Conservation (phyloP, 2,113 vertebrate species). For the Python bivittatus region DNA sequence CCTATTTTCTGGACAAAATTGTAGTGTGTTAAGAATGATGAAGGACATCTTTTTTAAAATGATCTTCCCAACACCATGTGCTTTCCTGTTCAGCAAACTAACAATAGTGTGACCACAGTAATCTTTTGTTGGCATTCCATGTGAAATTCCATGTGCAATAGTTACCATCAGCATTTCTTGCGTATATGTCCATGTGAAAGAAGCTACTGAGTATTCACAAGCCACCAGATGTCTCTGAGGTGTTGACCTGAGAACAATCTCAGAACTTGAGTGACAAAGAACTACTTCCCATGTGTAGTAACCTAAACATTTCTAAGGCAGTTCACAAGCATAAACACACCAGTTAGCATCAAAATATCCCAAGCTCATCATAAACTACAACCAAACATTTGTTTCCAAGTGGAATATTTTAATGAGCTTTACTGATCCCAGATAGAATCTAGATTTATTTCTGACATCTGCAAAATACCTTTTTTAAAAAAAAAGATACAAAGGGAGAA, state of each 20-base stretch:
- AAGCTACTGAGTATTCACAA: neutral
- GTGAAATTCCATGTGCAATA: neutral
- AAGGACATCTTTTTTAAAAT: neutral
- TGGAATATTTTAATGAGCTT: neutral
- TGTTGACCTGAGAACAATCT: neutral
- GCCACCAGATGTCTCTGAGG: neutral
- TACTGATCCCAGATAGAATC: neutral
- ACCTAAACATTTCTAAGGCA: neutral
- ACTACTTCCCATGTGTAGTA: no score
- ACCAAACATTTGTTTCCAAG: neutral
- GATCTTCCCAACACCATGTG: neutral
- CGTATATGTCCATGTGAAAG: neutral
- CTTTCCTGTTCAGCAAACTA: neutral
- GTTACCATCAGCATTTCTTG: neutral
- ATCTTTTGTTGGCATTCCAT: neutral
- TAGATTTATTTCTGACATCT: neutral
- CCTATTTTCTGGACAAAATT: neutral
- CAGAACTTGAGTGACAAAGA: neutral
- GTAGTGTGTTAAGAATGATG: neutral
- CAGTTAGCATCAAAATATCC: neutral
- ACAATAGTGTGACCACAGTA: neutral
- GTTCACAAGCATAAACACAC: neutral
- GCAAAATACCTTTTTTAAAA: conserved; percentile 5
- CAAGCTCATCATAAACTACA: neutral
- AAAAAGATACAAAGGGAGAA: neutral